A percentile compares a stretch with the other conserved stretches of the same genome.
These are phyloP conservation scores for Bradypus variegatus DNA, from an alignment of 2,797 vertebrate genomes.

Conservation along the genomic window DNA sequence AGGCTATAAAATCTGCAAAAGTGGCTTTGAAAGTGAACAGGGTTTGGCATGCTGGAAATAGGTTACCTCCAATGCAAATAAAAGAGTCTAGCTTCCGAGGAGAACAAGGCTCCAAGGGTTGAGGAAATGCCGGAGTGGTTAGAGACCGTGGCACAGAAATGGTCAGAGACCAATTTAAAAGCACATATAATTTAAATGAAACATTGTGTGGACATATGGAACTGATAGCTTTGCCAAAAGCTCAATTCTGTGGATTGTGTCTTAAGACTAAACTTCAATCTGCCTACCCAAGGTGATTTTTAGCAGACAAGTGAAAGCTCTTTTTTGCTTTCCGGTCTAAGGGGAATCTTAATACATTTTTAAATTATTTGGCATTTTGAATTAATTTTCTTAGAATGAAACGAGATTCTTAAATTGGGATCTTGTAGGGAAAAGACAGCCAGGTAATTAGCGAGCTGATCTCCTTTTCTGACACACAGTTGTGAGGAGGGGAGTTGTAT, in stretches of 20 bases:
- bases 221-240: constrained; percentile 61
- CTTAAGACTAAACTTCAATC: constrained; percentile 62
- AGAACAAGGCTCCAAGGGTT: constrained; percentile 62
- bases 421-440: constrained; percentile 68
- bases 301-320: constrained; percentile 64
- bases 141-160: constrained; percentile 52
- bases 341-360: constrained; percentile 64
- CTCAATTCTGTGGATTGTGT: constrained; percentile 62
- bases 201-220: constrained; percentile 65
- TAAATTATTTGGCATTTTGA: constrained; percentile 70
- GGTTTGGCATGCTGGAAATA: constrained; percentile 60
- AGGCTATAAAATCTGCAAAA: constrained; percentile 57
- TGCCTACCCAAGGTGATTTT: constrained; percentile 61
- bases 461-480: constrained; percentile 57
- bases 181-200: constrained; percentile 63
- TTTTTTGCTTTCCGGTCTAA: constrained; percentile 62
- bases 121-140: constrained; percentile 43
- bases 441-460: constrained; percentile 66
- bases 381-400: constrained; percentile 71
- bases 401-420: constrained; percentile 70
- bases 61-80: constrained; percentile 66
- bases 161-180: constrained; percentile 64
- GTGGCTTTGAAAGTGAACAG: constrained; percentile 59
- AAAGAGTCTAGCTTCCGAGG: constrained; percentile 61
- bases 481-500: constrained; percentile 27